A percentile compares a stretch with the other conserved stretches of the same genome.
These are phyloP conservation scores for Didymodactylos carnosus DNA, from an alignment of 2,888 invertebrate species.

Conservation along the genomic window DNA sequence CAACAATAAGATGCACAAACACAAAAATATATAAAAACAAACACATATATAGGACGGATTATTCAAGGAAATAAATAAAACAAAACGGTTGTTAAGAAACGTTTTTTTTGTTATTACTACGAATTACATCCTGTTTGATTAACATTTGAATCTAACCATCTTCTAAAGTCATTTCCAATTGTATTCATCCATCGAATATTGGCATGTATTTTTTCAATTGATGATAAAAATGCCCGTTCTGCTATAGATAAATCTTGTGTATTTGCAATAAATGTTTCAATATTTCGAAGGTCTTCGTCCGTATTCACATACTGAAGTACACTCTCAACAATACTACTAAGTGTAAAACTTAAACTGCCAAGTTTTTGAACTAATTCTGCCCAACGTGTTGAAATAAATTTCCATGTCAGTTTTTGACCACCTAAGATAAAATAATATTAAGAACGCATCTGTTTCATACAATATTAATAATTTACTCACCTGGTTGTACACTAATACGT, in stretches of 20 bases:
- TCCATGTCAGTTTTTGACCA: neutral
- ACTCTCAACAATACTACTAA: conserved; percentile 7
- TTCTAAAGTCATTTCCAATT: neutral
- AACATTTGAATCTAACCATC: too few relatives aligned
- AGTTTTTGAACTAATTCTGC: neutral
- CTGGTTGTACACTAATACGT: neutral
- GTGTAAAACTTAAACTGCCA: conserved; percentile 8
- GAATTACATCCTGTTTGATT: too few relatives aligned
- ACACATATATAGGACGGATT: too few relatives aligned
- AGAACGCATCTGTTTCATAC: too few relatives aligned
- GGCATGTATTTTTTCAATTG: conserved; percentile 8
- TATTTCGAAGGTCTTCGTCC: neutral
- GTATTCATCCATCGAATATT: conserved; percentile 11
- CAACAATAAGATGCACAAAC: too few relatives aligned
- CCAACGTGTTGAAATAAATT: neutral
- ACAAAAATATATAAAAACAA: too few relatives aligned
- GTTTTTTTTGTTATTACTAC: too few relatives aligned
- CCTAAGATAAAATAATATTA: too few relatives aligned
- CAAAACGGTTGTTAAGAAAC: too few relatives aligned
- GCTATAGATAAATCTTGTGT: conserved; percentile 3
- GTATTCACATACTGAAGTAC: neutral
- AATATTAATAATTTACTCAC: too few relatives aligned
- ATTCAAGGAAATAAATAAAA: too few relatives aligned
- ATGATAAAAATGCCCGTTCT: conserved; percentile 3
- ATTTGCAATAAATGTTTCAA: neutral